Evolutionary conservation across 1,140 invertebrate genomes (phyloP).

Genomic region (Papilio helenus): DNA sequence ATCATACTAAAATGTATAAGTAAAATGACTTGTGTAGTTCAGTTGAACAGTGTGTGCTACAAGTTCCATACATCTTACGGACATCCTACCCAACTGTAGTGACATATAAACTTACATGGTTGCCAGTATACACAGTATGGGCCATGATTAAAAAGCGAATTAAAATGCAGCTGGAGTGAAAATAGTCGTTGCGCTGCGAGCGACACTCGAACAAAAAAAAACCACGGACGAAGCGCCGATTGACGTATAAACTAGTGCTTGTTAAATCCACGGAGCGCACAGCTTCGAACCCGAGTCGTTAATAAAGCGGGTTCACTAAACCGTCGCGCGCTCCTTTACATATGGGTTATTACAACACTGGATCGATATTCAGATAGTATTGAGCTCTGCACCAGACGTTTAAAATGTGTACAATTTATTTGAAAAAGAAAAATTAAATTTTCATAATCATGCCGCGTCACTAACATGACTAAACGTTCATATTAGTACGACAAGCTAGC

Average conservation of each 20-base stretch:
- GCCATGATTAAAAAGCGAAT: neutral
- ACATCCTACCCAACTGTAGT: neutral
- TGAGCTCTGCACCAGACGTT: too few relatives aligned
- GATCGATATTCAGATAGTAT: neutral
- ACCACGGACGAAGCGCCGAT: neutral
- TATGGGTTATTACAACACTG: neutral
- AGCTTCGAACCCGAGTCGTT: neutral
- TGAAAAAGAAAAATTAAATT: too few relatives aligned
- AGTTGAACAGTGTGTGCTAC: neutral
- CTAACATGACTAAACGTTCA: neutral
- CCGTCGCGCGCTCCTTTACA: constrained; percentile 13
- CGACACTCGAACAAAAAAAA: constrained; percentile 15
- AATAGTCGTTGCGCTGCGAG: neutral
- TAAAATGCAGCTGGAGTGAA: neutral
- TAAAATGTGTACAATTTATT: too few relatives aligned
- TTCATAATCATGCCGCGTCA: neutral
- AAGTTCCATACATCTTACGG: neutral
- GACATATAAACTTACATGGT: neutral
- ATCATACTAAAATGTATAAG: too few relatives aligned
- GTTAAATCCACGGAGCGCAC: constrained; percentile 15
- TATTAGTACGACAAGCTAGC: too few relatives aligned
- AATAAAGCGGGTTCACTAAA: constrained; percentile 27
- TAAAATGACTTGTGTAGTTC: too few relatives aligned
- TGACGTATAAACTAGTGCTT: constrained; percentile 30
- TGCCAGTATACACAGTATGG: neutral